Conservation (phyloP, 2,113 vertebrate species). For the Equus przewalskii region DNA sequence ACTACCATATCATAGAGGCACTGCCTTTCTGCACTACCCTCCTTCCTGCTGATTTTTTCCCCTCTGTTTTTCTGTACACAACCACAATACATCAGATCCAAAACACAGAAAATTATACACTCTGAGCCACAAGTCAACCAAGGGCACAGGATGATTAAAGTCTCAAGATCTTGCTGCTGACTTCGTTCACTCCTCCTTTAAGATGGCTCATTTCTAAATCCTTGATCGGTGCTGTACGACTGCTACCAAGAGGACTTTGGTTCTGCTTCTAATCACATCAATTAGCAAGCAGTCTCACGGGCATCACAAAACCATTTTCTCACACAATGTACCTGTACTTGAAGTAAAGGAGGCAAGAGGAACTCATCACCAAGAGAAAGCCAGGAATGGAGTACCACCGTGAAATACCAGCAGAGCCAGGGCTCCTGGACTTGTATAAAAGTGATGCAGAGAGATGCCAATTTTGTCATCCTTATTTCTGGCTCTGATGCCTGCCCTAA, state of each 20-base stretch:
- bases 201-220: neutral
- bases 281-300: neutral
- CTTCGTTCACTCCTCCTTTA: neutral
- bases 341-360: neutral
- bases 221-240: neutral
- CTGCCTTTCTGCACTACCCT: conserved; percentile 50
- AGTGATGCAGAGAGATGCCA: neutral
- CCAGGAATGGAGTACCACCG: neutral
- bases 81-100: neutral
- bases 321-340: neutral
- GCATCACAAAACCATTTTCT: neutral
- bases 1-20: conserved; percentile 44
- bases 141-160: neutral
- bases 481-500: neutral
- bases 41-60: conserved; percentile 43
- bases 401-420: neutral
- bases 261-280: conserved; percentile 12
- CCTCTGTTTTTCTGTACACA: neutral
- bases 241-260: neutral
- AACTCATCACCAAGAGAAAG: neutral
- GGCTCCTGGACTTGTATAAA: neutral
- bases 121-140: neutral
- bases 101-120: conserved; percentile 38
- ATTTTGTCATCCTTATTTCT: neutral
- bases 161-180: neutral